phyloP scores from a whole-genome alignment of 2,888 invertebrate species.

The Antitype chi region DNA sequence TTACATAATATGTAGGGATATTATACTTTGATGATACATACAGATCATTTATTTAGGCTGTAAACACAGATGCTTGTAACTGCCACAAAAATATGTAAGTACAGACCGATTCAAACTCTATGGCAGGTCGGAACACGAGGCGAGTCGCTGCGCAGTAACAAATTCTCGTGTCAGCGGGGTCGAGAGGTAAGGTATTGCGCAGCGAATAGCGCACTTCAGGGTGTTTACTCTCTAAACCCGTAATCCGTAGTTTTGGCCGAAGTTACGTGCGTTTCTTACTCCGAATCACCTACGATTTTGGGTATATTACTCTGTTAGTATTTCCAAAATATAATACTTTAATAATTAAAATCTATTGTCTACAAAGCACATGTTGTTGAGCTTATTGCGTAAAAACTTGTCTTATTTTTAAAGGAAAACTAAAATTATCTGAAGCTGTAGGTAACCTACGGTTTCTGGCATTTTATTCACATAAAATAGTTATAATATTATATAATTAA shows the following conservation, averaged over 20 bases:
- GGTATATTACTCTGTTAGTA: slow-evolving; percentile 5
- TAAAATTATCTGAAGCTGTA: slow-evolving; percentile 14
- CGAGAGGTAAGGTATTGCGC: background rate
- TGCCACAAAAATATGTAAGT: background rate
- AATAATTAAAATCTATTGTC: slow-evolving; percentile 47
- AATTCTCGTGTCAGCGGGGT: no score
- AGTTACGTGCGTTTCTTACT: background rate
- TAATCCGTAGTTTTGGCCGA: background rate
- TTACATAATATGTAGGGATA: slow-evolving; percentile 42
- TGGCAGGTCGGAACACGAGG: background rate
- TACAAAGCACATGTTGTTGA: slow-evolving; percentile 66
- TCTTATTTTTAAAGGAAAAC: slow-evolving; percentile 18
- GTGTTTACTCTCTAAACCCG: no score
- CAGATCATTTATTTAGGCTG: background rate
- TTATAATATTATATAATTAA: background rate
- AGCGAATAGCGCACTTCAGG: background rate
- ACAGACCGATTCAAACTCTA: no score
- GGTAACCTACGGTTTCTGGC: background rate
- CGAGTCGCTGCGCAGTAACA: background rate
- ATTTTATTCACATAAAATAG: background rate
- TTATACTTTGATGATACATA: slow-evolving; percentile 39
- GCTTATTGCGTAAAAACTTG: slow-evolving; percentile 54
- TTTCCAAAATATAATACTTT: slow-evolving; percentile 41
- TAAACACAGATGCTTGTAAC: background rate
- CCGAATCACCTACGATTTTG: background rate